A percentile compares a stretch with the other conserved stretches of the same genome.
Evolutionary conservation across 2,888 invertebrate species (phyloP).

Genomic region (Macroteleia sp.): DNA sequence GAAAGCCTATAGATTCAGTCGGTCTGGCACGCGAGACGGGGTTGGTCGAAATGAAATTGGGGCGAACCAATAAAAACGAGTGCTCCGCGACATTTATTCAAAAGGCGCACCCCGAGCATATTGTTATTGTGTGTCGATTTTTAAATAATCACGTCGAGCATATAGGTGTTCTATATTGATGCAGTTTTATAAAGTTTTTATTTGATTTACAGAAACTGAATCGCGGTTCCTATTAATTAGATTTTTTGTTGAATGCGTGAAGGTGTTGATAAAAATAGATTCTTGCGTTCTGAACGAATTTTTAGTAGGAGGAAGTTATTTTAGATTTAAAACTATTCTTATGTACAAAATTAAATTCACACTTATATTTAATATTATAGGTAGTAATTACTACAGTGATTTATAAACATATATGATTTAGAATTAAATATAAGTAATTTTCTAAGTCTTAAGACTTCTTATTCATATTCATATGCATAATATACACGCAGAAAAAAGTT

Average conservation of each 20-base stretch:
- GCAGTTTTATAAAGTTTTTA: constrained; percentile 1
- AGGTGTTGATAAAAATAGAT: background rate
- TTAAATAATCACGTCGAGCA: constrained; percentile 12
- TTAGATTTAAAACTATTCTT: background rate
- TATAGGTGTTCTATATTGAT: background rate
- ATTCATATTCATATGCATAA: too few relatives aligned
- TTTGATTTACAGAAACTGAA: background rate
- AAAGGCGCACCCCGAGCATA: constrained; percentile 9
- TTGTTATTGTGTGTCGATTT: constrained; percentile 14
- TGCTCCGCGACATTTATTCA: constrained; percentile 27
- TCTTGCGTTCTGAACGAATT: background rate
- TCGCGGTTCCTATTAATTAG: background rate
- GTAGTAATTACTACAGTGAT: too few relatives aligned
- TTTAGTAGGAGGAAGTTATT: background rate
- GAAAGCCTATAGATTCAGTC: constrained; percentile 27
- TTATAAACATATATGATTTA: too few relatives aligned
- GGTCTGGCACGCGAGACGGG: constrained; percentile 28
- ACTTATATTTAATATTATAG: too few relatives aligned
- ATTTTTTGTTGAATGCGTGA: background rate
- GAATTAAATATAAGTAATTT: too few relatives aligned
- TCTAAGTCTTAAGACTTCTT: too few relatives aligned
- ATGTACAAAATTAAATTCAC: too few relatives aligned
- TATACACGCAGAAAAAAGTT: too few relatives aligned
- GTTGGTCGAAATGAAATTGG: constrained; percentile 58
- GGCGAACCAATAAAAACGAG: constrained; percentile 57